phyloP scores from a whole-genome alignment of 2,113 vertebrate genomes.

The Urocitellus parryii region DNA sequence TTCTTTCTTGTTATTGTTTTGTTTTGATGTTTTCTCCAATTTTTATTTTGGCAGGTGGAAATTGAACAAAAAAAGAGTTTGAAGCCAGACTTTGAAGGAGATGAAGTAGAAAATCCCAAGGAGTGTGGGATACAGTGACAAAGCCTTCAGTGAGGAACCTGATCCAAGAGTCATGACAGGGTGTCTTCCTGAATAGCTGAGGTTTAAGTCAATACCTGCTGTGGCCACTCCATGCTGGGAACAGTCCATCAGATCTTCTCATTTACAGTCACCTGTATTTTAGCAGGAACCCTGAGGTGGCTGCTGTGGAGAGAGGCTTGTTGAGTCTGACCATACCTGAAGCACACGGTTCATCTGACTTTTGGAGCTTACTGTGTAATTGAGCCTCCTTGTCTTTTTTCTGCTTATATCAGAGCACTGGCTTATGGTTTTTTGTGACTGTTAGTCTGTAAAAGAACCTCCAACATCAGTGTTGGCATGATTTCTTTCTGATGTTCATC shows the following conservation, averaged over 20 bases:
- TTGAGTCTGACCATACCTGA: not conserved
- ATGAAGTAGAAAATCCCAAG: constrained; percentile 85
- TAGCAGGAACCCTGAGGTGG: constrained; percentile 60
- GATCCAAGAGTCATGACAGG: constrained; percentile 42
- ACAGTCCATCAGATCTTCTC: not conserved
- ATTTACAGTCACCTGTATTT: not conserved
- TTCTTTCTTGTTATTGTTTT: not conserved
- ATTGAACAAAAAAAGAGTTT: constrained; percentile 91
- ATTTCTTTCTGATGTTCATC: constrained; percentile 5
- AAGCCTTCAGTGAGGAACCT: constrained; percentile 30
- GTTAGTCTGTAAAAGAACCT: constrained; percentile 19
- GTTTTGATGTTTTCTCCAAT: constrained; percentile 55
- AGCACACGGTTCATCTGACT: not conserved
- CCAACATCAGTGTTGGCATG: not conserved
- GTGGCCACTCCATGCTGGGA: constrained; percentile 52
- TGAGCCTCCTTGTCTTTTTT: constrained; percentile 65
- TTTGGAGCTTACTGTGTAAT: constrained; percentile 21
- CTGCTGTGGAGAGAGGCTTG: constrained; percentile 55
- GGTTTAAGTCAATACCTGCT: constrained; percentile 64
- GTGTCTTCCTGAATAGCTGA: constrained; percentile 57
- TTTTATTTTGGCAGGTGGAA: constrained; percentile 89
- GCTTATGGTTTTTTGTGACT: constrained; percentile 59
- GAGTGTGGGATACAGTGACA: constrained; percentile 90
- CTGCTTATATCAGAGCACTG: constrained; percentile 57
- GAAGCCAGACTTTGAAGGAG: constrained; percentile 85